Evolutionary conservation across 2,113 vertebrate species (phyloP), one percentile per base, ranked within the genome.

Genomic region (Perca flavescens): DNA sequence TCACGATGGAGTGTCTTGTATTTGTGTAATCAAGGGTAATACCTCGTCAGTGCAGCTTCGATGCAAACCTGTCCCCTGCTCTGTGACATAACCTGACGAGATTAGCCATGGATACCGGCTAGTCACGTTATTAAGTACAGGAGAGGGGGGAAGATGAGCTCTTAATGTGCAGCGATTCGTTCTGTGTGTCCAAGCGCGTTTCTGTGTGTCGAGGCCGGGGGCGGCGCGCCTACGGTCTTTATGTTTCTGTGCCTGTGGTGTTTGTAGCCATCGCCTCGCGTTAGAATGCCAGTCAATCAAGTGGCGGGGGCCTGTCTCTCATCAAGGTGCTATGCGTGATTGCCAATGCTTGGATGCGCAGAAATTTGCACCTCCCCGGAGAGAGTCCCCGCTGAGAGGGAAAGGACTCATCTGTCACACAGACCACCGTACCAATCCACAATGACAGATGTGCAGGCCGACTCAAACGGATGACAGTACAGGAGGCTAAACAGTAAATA

Each of bases 281-380:
- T 95, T 95, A 95, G 88, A 1, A 40, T 69, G 87, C 82, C 86
- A 91, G 92, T 95, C 95, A 94, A 91, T 95, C 95, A 96, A 88
- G 63, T 78, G 65, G 72, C 75, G 61, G 82, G 91, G 84, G 85
- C 85, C 88, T 82, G 82, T 91, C 91, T 87, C 89, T 94, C 91
- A 92, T 94, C 90, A 94, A 95, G 93, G 92, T 92, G 91, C 92
- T 68, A 52, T 56, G 80, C 84, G 76, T 93, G 94, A 96, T 94
- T 94, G 93, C 86, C 83, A 89, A 93, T 56, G 87, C 88, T 86
- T 82, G 91, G 83, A 90, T 91, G 91, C 73, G 81, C 87, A 83
- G 89, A 92, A 88, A 94, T 92, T 88, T 90, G 84, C 85, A 91
- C 91, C 82, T 92, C 89, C 90, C 87, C 3, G 31, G 86, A 87